A percentile compares a stretch with the other conserved stretches of the same genome.
Conservation (phyloP, 1,140 invertebrate species). For the Lordiphosa clarofinis region DNA sequence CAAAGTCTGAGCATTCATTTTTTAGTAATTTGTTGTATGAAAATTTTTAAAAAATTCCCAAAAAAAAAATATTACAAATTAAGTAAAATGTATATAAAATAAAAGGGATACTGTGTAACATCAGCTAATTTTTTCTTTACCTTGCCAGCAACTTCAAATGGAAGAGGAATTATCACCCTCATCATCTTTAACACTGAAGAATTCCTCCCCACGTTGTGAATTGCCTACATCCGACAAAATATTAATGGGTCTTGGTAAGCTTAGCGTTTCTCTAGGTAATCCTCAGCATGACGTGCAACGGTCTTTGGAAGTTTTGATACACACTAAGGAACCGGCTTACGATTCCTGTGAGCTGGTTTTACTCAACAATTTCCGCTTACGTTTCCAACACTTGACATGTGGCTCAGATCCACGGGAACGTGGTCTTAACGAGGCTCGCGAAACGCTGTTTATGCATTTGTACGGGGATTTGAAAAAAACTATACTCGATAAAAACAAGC, state of each 20-base stretch:
- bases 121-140: too few species aligned
- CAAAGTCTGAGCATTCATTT: too few species aligned
- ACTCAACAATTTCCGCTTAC: constrained; percentile 11
- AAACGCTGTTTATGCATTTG: constrained; percentile 26
- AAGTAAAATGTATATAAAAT: too few species aligned
- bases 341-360: constrained; percentile 1
- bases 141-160: too few species aligned
- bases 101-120: too few species aligned
- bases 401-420: neutral
- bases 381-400: neutral
- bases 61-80: too few species aligned
- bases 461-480: constrained; percentile 19
- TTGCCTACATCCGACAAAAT: constrained; percentile 2
- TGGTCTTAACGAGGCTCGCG: neutral
- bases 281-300: constrained; percentile 2
- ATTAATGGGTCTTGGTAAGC: constrained; percentile 3
- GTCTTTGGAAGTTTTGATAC: neutral
- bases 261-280: constrained; percentile 18
- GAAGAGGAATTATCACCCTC: too few species aligned
- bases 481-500: constrained; percentile 2
- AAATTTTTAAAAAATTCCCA: too few species aligned
- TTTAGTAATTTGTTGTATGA: too few species aligned
- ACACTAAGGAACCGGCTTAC: neutral
- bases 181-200: too few species aligned
- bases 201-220: too few species aligned